These are phyloP conservation scores for Chaetogeoica ovagalla DNA, from an alignment of 2,888 invertebrate species.

Conservation along the genomic window DNA sequence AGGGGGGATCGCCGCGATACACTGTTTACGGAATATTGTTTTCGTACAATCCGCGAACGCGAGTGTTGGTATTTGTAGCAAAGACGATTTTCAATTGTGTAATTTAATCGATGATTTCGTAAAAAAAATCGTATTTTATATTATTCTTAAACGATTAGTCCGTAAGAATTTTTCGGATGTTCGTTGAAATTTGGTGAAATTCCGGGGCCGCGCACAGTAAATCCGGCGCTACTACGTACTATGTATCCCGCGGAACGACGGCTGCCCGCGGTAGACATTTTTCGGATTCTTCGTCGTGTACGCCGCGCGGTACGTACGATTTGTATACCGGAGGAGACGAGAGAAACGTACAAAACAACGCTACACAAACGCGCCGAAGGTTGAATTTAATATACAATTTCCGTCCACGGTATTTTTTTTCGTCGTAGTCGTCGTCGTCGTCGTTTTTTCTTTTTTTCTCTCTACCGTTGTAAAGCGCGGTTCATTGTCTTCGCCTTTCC, in stretches of 20 bases:
- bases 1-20: no score
- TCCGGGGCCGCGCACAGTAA: neutral
- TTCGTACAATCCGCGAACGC: no score
- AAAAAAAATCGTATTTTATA: no score
- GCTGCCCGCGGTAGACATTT: constrained; percentile 15
- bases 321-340: neutral
- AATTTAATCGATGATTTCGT: no score
- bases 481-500: neutral
- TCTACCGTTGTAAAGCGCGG: neutral
- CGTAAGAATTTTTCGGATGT: no score
- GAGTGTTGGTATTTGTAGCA: no score
- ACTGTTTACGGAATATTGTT: no score
- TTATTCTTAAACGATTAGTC: no score
- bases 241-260: neutral
- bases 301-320: neutral
- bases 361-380: constrained; percentile 8
- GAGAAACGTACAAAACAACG: no score
- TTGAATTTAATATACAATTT: constrained; percentile 19
- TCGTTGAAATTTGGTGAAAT: neutral
- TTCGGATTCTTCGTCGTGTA: constrained; percentile 35
- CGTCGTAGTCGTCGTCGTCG: no score
- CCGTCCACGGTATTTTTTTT: neutral
- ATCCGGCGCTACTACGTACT: no score
- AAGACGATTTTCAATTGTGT: no score
- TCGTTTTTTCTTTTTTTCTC: constrained; percentile 1